Evolutionary conservation across 2,113 vertebrate species (phyloP).

Genomic region (Urocitellus parryii): DNA sequence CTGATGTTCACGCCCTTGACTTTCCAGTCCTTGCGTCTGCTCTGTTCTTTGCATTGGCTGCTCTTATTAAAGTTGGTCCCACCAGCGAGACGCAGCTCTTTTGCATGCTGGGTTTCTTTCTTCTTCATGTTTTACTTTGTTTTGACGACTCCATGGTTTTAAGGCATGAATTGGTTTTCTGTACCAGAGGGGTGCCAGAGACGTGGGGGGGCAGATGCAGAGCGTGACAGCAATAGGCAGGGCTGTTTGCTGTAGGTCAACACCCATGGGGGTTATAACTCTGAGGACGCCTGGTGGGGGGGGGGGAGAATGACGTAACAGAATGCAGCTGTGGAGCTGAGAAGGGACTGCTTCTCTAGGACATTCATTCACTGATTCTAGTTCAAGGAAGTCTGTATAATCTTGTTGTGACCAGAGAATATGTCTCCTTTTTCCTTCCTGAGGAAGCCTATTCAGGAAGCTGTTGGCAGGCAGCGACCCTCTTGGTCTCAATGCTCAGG

Average conservation of each 20-base stretch:
- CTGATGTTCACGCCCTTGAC: neutral
- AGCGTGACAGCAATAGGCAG: neutral
- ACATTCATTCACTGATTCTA: neutral
- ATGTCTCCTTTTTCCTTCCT: neutral
- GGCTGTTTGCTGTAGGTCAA: neutral
- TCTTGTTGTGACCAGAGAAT: too few species aligned
- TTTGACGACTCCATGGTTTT: constrained; percentile 22
- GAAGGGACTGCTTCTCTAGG: neutral
- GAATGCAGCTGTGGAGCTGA: neutral
- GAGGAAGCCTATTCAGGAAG: neutral
- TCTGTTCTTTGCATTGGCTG: neutral
- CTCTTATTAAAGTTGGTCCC: neutral
- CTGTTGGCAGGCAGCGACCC: neutral
- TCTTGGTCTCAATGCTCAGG: neutral
- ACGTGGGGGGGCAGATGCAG: neutral
- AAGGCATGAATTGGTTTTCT: neutral
- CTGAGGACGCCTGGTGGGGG: neutral
- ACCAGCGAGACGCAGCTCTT: neutral
- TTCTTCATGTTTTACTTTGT: neutral
- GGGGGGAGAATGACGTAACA: neutral
- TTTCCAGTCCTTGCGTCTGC: neutral
- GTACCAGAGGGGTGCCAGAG: neutral
- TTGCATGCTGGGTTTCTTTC: neutral
- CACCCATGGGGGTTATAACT: neutral
- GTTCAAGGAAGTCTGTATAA: neutral